phyloP scores from a whole-genome alignment of 2,888 invertebrate species.

The Choristoneura rosaceana region DNA sequence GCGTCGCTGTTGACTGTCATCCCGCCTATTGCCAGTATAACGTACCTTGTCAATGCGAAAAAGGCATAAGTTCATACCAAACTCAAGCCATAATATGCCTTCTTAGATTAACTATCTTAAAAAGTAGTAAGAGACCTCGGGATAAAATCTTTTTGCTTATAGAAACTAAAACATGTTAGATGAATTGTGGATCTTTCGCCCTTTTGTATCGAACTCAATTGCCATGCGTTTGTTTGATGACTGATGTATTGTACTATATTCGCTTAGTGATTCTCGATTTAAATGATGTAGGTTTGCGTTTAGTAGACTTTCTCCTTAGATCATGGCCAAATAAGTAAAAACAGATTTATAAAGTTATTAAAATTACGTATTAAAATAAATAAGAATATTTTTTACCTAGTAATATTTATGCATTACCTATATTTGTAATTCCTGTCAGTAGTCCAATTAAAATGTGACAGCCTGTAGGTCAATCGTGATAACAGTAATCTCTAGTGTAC shows the following conservation, averaged over 20 bases:
- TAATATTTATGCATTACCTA: too few species aligned
- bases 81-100: not conserved
- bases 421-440: not conserved
- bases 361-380: too few species aligned
- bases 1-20: constrained; percentile 60
- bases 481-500: constrained; percentile 10
- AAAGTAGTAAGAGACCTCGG: not conserved
- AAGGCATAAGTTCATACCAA: not conserved
- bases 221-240: not conserved
- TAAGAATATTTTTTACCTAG: too few species aligned
- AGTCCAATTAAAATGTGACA: not conserved
- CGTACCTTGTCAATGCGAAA: not conserved
- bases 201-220: not conserved
- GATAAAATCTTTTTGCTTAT: not conserved
- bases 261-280: constrained; percentile 12
- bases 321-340: not conserved
- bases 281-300: constrained; percentile 9
- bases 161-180: not conserved
- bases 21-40: constrained; percentile 37
- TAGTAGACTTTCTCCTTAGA: constrained; percentile 6
- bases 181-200: not conserved
- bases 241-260: constrained; percentile 31
- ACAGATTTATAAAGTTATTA: not conserved
- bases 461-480: constrained; percentile 17
- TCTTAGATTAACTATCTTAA: not conserved